A percentile compares a stretch with the other conserved stretches of the same genome.
Evolutionary conservation across 37 sponge, comb jelly and placozoan genomes (phyloP).

Genomic region (Dysidea cf. avara): DNA sequence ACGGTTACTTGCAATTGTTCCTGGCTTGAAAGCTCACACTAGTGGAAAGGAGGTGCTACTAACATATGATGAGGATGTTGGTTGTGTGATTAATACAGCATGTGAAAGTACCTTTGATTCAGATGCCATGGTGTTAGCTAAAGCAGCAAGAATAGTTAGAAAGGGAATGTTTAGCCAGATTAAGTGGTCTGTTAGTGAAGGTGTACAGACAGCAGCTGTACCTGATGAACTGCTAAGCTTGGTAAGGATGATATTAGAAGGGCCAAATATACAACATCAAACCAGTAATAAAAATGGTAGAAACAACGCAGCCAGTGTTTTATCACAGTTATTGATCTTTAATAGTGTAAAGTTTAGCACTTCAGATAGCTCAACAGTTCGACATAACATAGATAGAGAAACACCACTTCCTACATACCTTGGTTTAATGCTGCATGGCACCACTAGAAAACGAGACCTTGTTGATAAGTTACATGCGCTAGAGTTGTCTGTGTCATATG

Average conservation of each 20-base stretch:
- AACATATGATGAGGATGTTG: no score
- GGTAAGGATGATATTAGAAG: constrained; percentile 20
- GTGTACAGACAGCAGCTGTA: no score
- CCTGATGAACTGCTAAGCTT: constrained; percentile 9
- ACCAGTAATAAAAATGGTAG: no score
- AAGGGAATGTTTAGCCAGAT: no score
- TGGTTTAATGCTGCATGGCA: constrained; percentile 18
- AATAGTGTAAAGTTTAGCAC: constrained; percentile 7
- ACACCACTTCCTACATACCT: constrained; percentile 41
- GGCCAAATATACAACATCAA: constrained; percentile 1
- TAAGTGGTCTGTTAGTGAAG: no score
- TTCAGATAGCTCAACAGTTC: not conserved
- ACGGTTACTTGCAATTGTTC: no score
- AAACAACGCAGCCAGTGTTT: not conserved
- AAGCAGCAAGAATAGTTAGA: no score
- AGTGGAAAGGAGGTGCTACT: no score
- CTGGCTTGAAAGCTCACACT: no score
- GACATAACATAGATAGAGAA: constrained; percentile 20
- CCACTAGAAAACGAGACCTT: constrained; percentile 35
- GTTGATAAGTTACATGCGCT: constrained; percentile 17
- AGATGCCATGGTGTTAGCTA: no score
- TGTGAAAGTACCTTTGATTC: no score
- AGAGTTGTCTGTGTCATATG: constrained; percentile 35
- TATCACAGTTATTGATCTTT: constrained; percentile 18
- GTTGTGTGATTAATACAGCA: no score